Base-by-base conservation (phyloP, 2,113 vertebrate genomes). In the Amblyornis subalaris region DNA sequence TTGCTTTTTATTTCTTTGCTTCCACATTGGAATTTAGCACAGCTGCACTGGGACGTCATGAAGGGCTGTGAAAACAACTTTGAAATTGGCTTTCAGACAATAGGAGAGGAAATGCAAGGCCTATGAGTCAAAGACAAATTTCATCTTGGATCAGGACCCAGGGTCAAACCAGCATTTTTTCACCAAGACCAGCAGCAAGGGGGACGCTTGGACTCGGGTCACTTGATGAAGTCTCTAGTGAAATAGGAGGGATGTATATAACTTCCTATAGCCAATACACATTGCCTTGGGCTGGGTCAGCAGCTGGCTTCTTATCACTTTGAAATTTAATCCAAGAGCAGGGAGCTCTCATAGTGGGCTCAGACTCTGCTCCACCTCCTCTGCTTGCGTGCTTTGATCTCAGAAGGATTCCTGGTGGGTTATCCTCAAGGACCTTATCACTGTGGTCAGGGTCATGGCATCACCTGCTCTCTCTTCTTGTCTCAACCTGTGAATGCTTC, bases 41-140 rank as follows among this genome's bases (percentile, higher is more conserved):
- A 95, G 95, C 95, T 97, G 95, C 67, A 64, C 40, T 74, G 61
- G 69, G 72, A 95, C 14, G 9, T 94, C 93, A 86, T 2, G 1
- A 85, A 95, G 64, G 69, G 65, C 85, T 96, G 67, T 0, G 0
- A 91, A 95, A 95, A 90, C 88, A 94, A 66, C 88, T 95, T 95
- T 86, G 88, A 91, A 95, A 93, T 67, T 90, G 91, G 78, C 89
- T 86, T 81, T 91, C 67, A 88, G 67, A 95, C 89, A 95, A 95
- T 91, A 88, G 79, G 40, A 94, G 36, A 91, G 95, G 94, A 95
- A 97, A 91, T 83, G 44, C 85, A 89, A 75, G 78, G 53, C 79
- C 75, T 67, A 36, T 80, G 91, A 93, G 85, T 90, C 93, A 94
- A 90, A 74, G 72, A 83, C 47, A 93, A 36, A 85, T 80, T 96